Conservation (phyloP, 2,113 vertebrate species). For the Myocastor coypus region DNA sequence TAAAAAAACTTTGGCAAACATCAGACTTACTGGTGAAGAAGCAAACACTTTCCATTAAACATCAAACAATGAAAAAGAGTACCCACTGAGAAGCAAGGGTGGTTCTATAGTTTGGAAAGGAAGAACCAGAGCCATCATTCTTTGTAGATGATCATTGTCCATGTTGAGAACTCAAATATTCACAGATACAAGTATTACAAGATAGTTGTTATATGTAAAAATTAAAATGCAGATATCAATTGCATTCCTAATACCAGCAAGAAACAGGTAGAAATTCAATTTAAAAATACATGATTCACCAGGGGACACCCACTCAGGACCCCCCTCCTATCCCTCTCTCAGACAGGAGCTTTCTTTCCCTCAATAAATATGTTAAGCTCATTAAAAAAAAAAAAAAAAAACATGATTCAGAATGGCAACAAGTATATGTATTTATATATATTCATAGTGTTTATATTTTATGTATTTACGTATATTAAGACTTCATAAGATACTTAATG, state of each 20-base stretch:
- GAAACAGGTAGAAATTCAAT: slow-evolving; percentile 16
- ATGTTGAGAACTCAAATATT: background rate
- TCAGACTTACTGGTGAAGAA: background rate
- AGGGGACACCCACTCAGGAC: no score
- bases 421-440: background rate
- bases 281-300: no score
- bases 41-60: slow-evolving; percentile 19
- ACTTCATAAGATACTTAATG: background rate
- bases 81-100: background rate
- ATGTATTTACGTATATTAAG: background rate
- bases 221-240: slow-evolving; percentile 10
- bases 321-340: no score
- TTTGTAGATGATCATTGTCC: background rate
- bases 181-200: background rate
- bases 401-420: background rate
- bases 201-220: background rate
- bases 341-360: no score
- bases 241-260: slow-evolving; percentile 34
- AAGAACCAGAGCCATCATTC: background rate
- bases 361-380: no score
- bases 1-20: background rate
- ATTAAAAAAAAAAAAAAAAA: no score
- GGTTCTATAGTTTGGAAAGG: background rate
- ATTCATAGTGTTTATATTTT: no score
- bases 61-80: background rate